These are phyloP conservation scores for Lepidocolaptes lacrymiger DNA, from an alignment of 2,797 vertebrate species.

Conservation along the genomic window DNA sequence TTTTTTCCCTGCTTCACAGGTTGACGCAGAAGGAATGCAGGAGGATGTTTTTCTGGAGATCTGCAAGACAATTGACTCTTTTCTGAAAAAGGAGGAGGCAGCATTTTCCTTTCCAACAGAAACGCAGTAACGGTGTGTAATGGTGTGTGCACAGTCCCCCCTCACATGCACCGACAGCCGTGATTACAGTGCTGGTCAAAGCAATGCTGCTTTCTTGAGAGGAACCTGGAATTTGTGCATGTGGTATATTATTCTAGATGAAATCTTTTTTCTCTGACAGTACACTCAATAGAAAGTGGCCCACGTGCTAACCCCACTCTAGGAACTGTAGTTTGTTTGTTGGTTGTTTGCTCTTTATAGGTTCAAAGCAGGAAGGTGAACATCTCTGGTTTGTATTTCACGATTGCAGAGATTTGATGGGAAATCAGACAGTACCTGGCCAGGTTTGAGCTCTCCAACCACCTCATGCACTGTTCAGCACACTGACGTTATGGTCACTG, in stretches of 20 bases:
- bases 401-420: background rate
- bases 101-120: background rate
- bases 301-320: background rate
- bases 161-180: background rate
- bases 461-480: background rate
- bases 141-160: background rate
- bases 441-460: conserved; percentile 12
- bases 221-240: conserved; percentile 56
- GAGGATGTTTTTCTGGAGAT: conserved; percentile 89
- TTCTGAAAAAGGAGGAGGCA: conserved; percentile 68
- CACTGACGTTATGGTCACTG: background rate
- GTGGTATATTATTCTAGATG: background rate
- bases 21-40: conserved; percentile 87
- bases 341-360: background rate
- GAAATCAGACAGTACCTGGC: background rate
- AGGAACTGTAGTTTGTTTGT: background rate
- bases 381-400: background rate
- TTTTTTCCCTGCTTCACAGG: conserved; percentile 70
- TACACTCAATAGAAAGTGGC: background rate
- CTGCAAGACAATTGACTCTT: conserved; percentile 84
- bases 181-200: conserved; percentile 10
- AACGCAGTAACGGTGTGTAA: background rate
- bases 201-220: conserved; percentile 44
- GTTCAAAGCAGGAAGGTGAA: conserved; percentile 23
- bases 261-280: background rate